Evolutionary conservation across 2,797 vertebrate genomes (phyloP).

Genomic region (Crypturellus tataupa): DNA sequence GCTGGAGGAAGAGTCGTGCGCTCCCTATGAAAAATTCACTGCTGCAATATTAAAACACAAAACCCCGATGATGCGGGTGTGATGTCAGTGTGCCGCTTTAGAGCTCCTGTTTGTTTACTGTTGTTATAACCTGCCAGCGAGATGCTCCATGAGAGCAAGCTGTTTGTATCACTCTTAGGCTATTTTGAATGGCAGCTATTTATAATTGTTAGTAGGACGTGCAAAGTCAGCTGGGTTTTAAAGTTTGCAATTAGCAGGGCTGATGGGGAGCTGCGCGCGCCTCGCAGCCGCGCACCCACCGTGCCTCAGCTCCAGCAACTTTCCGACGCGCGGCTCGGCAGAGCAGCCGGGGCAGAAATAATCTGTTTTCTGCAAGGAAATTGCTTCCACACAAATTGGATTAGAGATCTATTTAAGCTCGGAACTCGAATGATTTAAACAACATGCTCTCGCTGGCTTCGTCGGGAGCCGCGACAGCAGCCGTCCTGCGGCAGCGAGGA

Average conservation of each 20-base stretch:
- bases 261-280: conserved; percentile 42
- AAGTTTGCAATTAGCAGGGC: conserved; percentile 73
- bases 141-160: conserved; percentile 61
- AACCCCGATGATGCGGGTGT: conserved; percentile 56
- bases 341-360: conserved; percentile 65
- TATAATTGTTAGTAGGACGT: conserved; percentile 72
- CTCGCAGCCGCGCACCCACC: conserved; percentile 44
- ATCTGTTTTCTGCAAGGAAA: conserved; percentile 75
- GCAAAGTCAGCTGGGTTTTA: conserved; percentile 69
- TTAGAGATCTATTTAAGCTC: conserved; percentile 73
- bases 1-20: conserved; percentile 43
- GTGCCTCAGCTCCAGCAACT: conserved; percentile 53
- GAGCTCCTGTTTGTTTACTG: conserved; percentile 62
- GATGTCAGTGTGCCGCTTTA: conserved; percentile 63
- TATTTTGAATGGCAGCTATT: conserved; percentile 74
- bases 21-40: conserved; percentile 52
- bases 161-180: conserved; percentile 46
- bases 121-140: conserved; percentile 55
- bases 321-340: conserved; percentile 52
- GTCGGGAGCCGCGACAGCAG: neutral
- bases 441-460: conserved; percentile 26
- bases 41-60: conserved; percentile 46
- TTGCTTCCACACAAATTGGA: conserved; percentile 70
- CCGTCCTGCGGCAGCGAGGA: neutral
- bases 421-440: conserved; percentile 71